Evolutionary conservation across 2,888 invertebrate species (phyloP).

Genomic region (Isoperla grammatica): DNA sequence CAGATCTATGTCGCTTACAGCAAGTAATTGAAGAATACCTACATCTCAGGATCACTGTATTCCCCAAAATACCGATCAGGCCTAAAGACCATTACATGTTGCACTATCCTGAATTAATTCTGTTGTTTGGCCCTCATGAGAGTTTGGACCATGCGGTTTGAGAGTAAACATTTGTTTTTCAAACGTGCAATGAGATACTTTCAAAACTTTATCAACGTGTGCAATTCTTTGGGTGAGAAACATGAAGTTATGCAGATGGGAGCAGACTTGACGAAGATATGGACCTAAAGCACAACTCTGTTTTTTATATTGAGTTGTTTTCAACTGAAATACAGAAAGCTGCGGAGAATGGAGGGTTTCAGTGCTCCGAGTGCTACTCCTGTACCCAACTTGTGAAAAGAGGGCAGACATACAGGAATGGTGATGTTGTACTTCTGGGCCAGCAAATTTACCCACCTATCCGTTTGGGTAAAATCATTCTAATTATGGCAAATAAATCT

Average conservation of each 20-base stretch:
- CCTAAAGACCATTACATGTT: constrained; percentile 17
- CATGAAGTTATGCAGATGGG: constrained; percentile 2
- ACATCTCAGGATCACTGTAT: not conserved
- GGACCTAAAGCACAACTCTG: not conserved
- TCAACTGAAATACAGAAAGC: not conserved
- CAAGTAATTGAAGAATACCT: constrained; percentile 2
- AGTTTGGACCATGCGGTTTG: constrained; percentile 13
- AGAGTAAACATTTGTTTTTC: constrained; percentile 19
- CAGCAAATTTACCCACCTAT: not conserved
- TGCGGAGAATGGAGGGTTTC: not conserved
- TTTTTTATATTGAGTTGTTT: not conserved
- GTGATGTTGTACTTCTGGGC: not conserved
- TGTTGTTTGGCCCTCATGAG: constrained; percentile 10
- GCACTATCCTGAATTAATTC: constrained; percentile 14
- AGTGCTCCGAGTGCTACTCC: too few species aligned
- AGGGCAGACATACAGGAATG: not conserved
- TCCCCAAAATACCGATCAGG: constrained; percentile 1
- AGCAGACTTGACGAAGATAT: not conserved
- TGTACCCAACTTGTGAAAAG: not conserved
- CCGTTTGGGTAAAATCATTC: not conserved
- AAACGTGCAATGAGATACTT: constrained; percentile 1
- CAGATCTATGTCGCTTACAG: not conserved
- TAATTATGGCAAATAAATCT: not conserved
- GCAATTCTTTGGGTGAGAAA: not conserved
- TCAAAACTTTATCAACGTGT: constrained; percentile 13